Base-by-base conservation (phyloP, 2,113 vertebrate species). In the Bos indicus region DNA sequence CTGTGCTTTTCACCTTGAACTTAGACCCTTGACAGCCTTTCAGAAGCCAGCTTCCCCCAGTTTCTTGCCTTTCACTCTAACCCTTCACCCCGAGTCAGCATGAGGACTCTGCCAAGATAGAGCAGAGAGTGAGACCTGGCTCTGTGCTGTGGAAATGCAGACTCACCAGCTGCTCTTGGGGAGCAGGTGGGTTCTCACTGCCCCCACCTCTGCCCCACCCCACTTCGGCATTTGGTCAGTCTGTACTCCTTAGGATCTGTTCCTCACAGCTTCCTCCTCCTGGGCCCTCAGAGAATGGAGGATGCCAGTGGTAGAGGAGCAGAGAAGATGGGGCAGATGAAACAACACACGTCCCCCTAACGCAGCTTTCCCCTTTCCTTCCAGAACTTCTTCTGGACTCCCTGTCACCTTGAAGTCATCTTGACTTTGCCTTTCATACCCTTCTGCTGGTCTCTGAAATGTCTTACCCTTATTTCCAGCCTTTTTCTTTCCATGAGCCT, bases 201-300 rank as follows among this genome's bases (percentile, higher is more conserved):
- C 40, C 21, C 43, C 19, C 4, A 2, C 26, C n/a, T 5, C 51
- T 19, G 23, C 36, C 17, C 43, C 9, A 2, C 7, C 2, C 67
- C 21, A 0, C 10, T 19, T 59, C 54, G 15, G 7, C 12, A 5
- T 23, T 25, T 43, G 36, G 25, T 23, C 60, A 59, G 0, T n/a
- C 3, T 16, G 33, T 28, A 6, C 3, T 4, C 33, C 1, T 19
- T 54, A 56, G 54, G 9, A 3, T 52, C 8, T 46, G 0, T 71
- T 74, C 21, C n/a, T 54, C 5, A 9, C 0, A 7, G 33, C 13
- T 43, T 26, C 16, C 51, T 60, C 16, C 12, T 33, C 28, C 46
- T 51, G 28, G 8, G 77, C 77, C 77, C 21, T 78, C 74, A 30
- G 9, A 67, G 16, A 52, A 11, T 12, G 1, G 26, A 46, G 71